Conservation (phyloP, 2,113 vertebrate species). For the Laticauda colubrina region DNA sequence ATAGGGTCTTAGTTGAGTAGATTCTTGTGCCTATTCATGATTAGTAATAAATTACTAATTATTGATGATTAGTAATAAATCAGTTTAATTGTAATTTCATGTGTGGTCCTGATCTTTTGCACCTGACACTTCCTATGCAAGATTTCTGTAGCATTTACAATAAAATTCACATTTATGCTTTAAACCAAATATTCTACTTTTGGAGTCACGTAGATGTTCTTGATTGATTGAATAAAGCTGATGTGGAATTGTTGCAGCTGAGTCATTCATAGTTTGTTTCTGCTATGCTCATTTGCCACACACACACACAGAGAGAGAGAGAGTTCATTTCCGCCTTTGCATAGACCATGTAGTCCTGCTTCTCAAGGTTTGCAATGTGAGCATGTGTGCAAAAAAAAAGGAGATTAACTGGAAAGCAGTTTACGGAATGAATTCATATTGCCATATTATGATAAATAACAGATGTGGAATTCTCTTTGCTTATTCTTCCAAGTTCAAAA, state of each 20-base stretch:
- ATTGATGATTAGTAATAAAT: not conserved
- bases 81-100: not conserved
- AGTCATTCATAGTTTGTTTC: not conserved
- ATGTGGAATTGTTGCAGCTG: not conserved
- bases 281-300: not conserved
- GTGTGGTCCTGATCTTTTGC: not conserved
- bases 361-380: not conserved
- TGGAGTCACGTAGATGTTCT: conserved; percentile 10
- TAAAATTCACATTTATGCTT: not conserved
- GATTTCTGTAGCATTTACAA: not conserved
- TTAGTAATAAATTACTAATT: not conserved
- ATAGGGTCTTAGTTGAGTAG: not conserved
- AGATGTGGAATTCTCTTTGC: conserved; percentile 9
- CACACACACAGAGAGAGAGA: not conserved
- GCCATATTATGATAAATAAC: not conserved
- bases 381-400: not conserved
- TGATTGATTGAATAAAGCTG: conserved; percentile 4
- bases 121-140: not conserved
- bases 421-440: not conserved
- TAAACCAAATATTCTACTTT: not conserved
- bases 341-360: not conserved
- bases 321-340: not conserved
- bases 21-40: not conserved
- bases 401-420: not conserved
- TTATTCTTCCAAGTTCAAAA: conserved; percentile 6